phyloP scores from a whole-genome alignment of 2,888 invertebrate genomes.

The Callyntrura guangdongensis region DNA sequence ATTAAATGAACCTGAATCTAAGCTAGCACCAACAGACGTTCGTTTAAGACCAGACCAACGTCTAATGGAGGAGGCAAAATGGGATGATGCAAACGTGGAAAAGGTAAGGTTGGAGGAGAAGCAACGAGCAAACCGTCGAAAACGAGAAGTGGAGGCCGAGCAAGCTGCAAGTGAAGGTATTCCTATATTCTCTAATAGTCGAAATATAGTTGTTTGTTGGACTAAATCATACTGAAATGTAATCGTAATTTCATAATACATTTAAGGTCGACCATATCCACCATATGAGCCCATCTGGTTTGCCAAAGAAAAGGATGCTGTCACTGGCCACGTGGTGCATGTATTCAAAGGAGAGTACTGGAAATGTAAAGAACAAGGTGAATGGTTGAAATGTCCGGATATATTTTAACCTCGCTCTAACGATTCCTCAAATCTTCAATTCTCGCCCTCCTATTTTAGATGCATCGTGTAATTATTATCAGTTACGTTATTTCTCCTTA shows the following conservation, averaged over 20 bases:
- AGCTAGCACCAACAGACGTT: constrained; percentile 98
- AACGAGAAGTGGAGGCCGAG: constrained; percentile 93
- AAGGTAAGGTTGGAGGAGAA: constrained; percentile 97
- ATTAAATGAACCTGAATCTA: constrained; percentile 97
- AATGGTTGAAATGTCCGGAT: constrained; percentile 97
- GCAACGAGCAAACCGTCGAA: constrained; percentile 93
- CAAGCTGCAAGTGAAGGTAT: constrained; percentile 87
- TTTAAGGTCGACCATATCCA: constrained; percentile 89
- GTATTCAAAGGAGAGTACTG: constrained; percentile 96
- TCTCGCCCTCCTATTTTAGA: neutral
- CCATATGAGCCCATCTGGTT: constrained; percentile 96
- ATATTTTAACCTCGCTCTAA: constrained; percentile 89
- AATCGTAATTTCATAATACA: neutral
- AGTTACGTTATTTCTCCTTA: neutral
- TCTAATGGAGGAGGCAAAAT: constrained; percentile 97
- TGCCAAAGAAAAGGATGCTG: constrained; percentile 91
- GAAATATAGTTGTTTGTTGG: neutral
- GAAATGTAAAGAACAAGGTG: constrained; percentile 94
- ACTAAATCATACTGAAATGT: neutral
- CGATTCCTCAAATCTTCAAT: constrained; percentile 16
- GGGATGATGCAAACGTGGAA: constrained; percentile 96
- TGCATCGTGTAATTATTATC: neutral
- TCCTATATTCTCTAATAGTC: neutral
- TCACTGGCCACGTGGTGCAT: constrained; percentile 90
- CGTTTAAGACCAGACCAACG: constrained; percentile 98